phyloP scores from a whole-genome alignment of 2,113 vertebrate genomes.

The Salvelinus fontinalis region DNA sequence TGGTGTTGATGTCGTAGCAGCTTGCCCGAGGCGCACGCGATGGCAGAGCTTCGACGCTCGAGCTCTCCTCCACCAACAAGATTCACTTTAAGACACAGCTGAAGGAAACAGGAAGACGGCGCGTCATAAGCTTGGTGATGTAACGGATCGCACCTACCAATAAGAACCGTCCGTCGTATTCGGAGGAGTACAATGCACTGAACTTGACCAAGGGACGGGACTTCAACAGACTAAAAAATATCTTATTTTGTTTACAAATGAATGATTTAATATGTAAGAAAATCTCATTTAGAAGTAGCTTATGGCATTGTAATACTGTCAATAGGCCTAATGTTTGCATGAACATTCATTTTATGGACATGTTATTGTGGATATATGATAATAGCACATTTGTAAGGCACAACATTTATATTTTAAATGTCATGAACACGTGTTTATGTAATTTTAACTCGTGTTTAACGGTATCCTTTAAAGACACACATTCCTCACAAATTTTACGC shows the following conservation, averaged over 20 bases:
- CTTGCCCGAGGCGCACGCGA: conserved; percentile 67
- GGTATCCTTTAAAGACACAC: conserved; percentile 7
- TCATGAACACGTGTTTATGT: not conserved
- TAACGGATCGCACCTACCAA: conserved; percentile 85
- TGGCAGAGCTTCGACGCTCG: conserved; percentile 80
- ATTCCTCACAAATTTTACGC: not conserved
- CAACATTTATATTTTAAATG: not conserved
- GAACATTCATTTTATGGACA: conserved; percentile 24
- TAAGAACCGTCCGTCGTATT: conserved; percentile 85
- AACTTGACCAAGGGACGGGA: conserved; percentile 72
- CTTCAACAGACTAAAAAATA: conserved; percentile 54
- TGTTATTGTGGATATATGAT: no score
- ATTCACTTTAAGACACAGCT: conserved; percentile 98
- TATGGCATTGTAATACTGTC: not conserved
- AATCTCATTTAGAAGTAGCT: not conserved
- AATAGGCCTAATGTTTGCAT: not conserved
- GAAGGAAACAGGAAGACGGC: conserved; percentile 98
- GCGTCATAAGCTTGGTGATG: conserved; percentile 87
- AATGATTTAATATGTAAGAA: conserved; percentile 58
- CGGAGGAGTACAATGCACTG: conserved; percentile 68
- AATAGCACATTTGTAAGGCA: not conserved
- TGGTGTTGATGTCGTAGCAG: conserved; percentile 12
- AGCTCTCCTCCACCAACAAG: conserved; percentile 80
- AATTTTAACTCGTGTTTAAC: not conserved
- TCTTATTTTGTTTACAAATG: conserved; percentile 63